Base-by-base conservation (phyloP, 2,797 vertebrate genomes). In the Nyctalus aviator region DNA sequence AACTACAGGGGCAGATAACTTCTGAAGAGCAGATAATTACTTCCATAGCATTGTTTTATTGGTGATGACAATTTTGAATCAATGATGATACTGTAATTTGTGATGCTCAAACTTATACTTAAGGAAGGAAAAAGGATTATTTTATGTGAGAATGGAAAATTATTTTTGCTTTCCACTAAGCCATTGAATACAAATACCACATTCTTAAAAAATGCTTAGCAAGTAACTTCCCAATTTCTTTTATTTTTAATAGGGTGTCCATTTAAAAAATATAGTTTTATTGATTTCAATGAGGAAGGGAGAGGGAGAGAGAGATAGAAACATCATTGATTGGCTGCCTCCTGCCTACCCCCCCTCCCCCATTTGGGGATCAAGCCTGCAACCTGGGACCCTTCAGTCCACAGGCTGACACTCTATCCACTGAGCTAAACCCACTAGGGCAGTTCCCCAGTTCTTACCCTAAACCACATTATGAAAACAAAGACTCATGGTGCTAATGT, bases 151-250 rank as follows among this genome's bases (percentile, higher is more conserved):
- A 55, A 25, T 25, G 21, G 53, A 41, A 71, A 75, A 7, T 41
- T 50, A 37, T 46, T 94, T 46, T 12, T 37, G 2, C 69, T 92
- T 94, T 37, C 41, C 71, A 35, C 4, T 44, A 72, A 64, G 23
- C 20, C 68, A 57, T 88, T 37, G 91, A 90, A 20, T 88, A 6
- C 37, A 21, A 27, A 35, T 64, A 73, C 27, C 23, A 9, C 30
- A 53, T 57, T 95, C 53, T 94, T 72, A 23, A 79, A 89, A 81
- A 84, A 14, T 25, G 76, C 18, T 86, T 94, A 59, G 62, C 76
- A 78, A 93, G 68, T 20, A 55, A 73, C 73, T 87, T 20, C 91
- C 8, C 35, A 57, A 48, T 66, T 83, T 91, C 7, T 90, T 55
- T 55, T 55, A 8, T 55, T 53, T 55, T 3, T 9, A 9, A 55